A percentile compares a stretch with the other conserved stretches of the same genome.
Conservation (phyloP, 2,113 vertebrate species). For the Dasyprocta punctata region DNA sequence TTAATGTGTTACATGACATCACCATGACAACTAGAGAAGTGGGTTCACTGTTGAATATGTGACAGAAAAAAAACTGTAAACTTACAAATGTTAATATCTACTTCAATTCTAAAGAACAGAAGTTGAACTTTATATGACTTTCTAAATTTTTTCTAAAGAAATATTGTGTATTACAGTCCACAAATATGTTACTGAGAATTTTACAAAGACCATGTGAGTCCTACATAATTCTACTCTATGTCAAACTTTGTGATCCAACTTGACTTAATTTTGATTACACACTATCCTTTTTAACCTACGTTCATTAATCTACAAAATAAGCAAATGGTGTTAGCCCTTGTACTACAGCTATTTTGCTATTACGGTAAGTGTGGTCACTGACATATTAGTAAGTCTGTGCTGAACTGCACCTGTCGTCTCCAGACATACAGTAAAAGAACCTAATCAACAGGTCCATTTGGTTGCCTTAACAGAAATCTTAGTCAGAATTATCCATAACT, state of each 20-base stretch:
- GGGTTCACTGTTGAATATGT: neutral
- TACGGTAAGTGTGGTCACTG: neutral
- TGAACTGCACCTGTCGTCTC: neutral
- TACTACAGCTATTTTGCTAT: neutral
- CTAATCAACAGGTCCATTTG: neutral
- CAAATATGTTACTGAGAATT: neutral
- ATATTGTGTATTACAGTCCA: neutral
- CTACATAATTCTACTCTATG: neutral
- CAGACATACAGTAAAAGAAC: neutral
- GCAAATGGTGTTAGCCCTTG: neutral
- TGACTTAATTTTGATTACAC: neutral
- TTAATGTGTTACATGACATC: neutral
- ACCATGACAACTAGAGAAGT: neutral
- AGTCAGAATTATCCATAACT: neutral
- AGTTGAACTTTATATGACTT: neutral
- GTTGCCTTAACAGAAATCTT: neutral
- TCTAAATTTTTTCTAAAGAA: constrained; percentile 25
- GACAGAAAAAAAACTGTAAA: neutral
- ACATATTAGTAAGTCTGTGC: neutral
- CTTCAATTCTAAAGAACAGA: constrained; percentile 51
- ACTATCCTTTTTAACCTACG: neutral
- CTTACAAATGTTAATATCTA: neutral
- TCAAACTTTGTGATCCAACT: constrained; percentile 25
- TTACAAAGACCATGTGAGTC: neutral
- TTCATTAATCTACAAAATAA: constrained; percentile 44